Evolutionary conservation across 2,113 vertebrate genomes (phyloP).

Genomic region (Spheniscus mendiculus): DNA sequence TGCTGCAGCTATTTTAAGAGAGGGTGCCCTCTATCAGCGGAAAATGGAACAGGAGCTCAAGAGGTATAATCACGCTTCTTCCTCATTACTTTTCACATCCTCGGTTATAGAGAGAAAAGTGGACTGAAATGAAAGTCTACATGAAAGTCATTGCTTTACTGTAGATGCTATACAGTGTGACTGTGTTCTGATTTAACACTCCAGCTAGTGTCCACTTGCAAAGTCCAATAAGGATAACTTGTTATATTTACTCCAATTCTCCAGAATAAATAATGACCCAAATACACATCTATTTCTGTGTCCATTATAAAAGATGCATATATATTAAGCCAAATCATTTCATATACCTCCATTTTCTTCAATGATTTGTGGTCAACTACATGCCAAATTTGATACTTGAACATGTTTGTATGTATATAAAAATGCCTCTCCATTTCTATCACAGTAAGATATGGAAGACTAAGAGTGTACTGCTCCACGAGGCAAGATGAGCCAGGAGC

Average conservation of each 20-base stretch:
- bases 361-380: background rate
- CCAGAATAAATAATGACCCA: background rate
- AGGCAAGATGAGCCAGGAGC: background rate
- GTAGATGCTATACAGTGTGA: background rate
- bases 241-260: background rate
- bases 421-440: background rate
- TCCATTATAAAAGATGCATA: background rate
- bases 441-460: background rate
- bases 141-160: background rate
- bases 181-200: background rate
- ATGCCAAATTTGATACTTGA: background rate
- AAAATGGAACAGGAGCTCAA: conserved; percentile 83
- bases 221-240: background rate
- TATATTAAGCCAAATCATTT: background rate
- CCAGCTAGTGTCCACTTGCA: background rate
- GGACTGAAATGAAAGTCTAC: background rate
- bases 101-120: background rate
- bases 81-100: background rate
- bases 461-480: background rate
- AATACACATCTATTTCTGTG: background rate
- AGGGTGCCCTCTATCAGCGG: conserved; percentile 81
- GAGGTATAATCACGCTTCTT: conserved; percentile 68
- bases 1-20: conserved; percentile 85
- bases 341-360: background rate
- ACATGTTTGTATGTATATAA: background rate